Base-by-base conservation (phyloP, 2,888 invertebrate genomes). In the Poecilus cupreus region DNA sequence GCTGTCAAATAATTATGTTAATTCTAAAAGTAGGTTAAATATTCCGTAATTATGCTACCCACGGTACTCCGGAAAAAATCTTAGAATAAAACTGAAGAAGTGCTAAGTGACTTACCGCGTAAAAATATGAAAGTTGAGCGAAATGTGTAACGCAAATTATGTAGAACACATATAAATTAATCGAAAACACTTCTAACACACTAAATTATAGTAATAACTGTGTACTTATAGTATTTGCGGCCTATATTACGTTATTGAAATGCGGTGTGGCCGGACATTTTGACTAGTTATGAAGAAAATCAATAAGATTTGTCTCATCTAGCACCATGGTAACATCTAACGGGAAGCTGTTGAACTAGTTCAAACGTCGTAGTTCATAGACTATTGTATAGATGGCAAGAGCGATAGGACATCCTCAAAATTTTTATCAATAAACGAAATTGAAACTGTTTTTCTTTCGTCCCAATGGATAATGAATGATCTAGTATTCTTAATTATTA, bases 251-350 rank as follows among this genome's bases (percentile, higher is more conserved):
- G 77, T 77, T 77, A 77, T 39, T 77, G 60, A 57, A 77, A 77
- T 68, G 70, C 79, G 79, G 79, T 70, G 68, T 64, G 79, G 79
- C 79, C 70, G 49, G 79, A 79, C 79, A 79, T 79, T 79, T 79
- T 79, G 79, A 79, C 79, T 79, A 79, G 79, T 46, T 46, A 72
- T 79, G 70, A 79, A 70, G 79, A 79, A 79, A 79, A 79, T 79
- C 79, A 79, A 79, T 79, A 79, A 79, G 79, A 79, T 79, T 79
- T 79, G 51, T 79, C 79, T 70, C 68, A 68, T 22, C 22, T 68
- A 20, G 68, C 24, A 57, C 51, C n/a, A 24, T 79, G 49, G 10
- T 64, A 26, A 51, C 70, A 79, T 79, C 79, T 79, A 68, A 37
- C 64, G 64, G 64, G 64, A 70, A 26, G 49, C 49, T 51, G 68